A percentile compares a stretch with the other conserved stretches of the same genome.
phyloP scores from a whole-genome alignment of 2,888 invertebrate genomes.

The Mongoloraphidia duomilia region DNA sequence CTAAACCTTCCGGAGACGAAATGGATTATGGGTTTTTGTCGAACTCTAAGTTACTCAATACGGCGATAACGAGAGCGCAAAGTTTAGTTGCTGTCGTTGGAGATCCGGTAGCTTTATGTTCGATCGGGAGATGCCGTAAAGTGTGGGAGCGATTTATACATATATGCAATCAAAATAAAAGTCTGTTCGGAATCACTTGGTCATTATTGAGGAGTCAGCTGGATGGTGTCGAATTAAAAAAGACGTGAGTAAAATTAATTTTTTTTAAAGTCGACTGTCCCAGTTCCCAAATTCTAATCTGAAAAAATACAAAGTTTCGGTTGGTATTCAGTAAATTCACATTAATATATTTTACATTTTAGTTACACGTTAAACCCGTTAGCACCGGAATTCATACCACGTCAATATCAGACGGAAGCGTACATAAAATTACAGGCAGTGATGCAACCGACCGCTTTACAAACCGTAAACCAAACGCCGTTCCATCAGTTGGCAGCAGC shows the following conservation, averaged over 20 bases:
- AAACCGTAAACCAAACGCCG: not conserved
- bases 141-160: slow-evolving; percentile 69
- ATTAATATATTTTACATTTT: no score
- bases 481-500: no score
- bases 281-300: no score
- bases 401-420: slow-evolving; percentile 35
- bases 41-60: slow-evolving; percentile 66
- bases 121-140: slow-evolving; percentile 64
- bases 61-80: slow-evolving; percentile 70
- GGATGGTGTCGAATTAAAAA: slow-evolving; percentile 59
- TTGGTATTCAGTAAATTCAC: no score
- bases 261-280: no score
- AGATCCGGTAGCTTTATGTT: slow-evolving; percentile 68
- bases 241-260: slow-evolving; percentile 27
- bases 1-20: slow-evolving; percentile 30
- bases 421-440: slow-evolving; percentile 23
- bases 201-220: slow-evolving; percentile 48
- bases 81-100: slow-evolving; percentile 72
- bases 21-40: slow-evolving; percentile 71
- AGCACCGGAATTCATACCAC: slow-evolving; percentile 66
- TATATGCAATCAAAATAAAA: slow-evolving; percentile 53
- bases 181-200: slow-evolving; percentile 60
- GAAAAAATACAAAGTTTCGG: no score
- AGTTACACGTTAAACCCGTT: slow-evolving; percentile 61
- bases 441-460: not conserved